Percentiles rank a stretch among this genome's conserved stretches.
phyloP scores from a whole-genome alignment of 2,113 vertebrate species.

The Notothenia rossii region DNA sequence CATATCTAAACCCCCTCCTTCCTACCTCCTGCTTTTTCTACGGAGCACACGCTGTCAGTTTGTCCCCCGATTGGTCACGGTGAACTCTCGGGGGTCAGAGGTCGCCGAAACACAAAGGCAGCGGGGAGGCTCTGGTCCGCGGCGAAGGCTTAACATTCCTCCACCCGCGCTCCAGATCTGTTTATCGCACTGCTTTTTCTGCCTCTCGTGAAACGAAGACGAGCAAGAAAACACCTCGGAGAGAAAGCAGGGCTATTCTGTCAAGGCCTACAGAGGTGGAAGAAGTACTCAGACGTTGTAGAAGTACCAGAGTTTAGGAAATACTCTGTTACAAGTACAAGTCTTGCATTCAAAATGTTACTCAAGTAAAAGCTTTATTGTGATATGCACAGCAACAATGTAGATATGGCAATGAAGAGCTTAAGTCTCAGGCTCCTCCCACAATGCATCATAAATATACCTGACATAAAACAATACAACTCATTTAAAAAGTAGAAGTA shows the following conservation, averaged over 20 bases:
- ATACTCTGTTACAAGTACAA: too few species aligned
- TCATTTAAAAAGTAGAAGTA: too few species aligned
- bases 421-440: too few species aligned
- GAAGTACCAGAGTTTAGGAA: too few species aligned
- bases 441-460: too few species aligned
- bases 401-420: too few species aligned
- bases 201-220: constrained; percentile 28
- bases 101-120: constrained; percentile 56
- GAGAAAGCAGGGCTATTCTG: neutral
- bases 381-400: too few species aligned
- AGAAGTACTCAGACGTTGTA: too few species aligned
- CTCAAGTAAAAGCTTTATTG: too few species aligned
- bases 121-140: constrained; percentile 26
- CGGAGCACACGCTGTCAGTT: constrained; percentile 59
- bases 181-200: constrained; percentile 53
- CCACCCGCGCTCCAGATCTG: constrained; percentile 44
- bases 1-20: neutral
- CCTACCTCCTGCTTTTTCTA: neutral
- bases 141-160: constrained; percentile 70
- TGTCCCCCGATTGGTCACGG: constrained; percentile 66
- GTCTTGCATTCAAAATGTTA: too few species aligned
- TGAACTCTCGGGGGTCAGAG: constrained; percentile 63
- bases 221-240: constrained; percentile 14
- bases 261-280: too few species aligned
- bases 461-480: too few species aligned